A percentile compares a stretch with the other conserved stretches of the same genome.
phyloP scores from a whole-genome alignment of 2,113 vertebrate genomes.

The Lepisosteus oculatus region DNA sequence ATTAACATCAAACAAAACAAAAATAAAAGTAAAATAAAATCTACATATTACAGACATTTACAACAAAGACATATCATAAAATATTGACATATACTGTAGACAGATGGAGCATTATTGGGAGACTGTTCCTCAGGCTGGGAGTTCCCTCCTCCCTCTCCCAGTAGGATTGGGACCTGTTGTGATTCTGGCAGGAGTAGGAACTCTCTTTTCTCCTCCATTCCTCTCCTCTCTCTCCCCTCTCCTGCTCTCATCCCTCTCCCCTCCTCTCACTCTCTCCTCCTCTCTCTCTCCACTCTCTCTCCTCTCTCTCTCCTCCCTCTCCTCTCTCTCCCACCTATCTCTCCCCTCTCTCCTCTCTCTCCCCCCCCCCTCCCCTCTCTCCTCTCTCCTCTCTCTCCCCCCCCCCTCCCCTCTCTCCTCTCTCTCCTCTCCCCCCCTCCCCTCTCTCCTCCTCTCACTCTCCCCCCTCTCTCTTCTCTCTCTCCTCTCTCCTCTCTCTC shows the following conservation, averaged over 20 bases:
- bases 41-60: constrained; percentile 75
- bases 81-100: too few relatives aligned
- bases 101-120: constrained; percentile 83
- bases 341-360: neutral
- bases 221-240: neutral
- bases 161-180: constrained; percentile 52
- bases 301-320: neutral
- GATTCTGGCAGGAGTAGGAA: neutral
- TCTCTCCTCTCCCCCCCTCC: neutral
- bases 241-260: neutral
- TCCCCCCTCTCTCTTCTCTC: neutral
- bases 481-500: too few relatives aligned
- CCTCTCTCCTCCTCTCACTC: neutral
- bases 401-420: neutral
- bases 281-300: neutral
- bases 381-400: neutral
- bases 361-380: neutral
- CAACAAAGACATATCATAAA: constrained; percentile 58
- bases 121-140: constrained; percentile 26
- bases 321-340: neutral
- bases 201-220: neutral
- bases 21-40: too few relatives aligned
- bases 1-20: too few relatives aligned
- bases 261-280: neutral
- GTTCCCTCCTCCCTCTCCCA: too few relatives aligned